Base-by-base conservation (phyloP, 2,113 vertebrate species). In the Xiphorhynchus elegans region DNA sequence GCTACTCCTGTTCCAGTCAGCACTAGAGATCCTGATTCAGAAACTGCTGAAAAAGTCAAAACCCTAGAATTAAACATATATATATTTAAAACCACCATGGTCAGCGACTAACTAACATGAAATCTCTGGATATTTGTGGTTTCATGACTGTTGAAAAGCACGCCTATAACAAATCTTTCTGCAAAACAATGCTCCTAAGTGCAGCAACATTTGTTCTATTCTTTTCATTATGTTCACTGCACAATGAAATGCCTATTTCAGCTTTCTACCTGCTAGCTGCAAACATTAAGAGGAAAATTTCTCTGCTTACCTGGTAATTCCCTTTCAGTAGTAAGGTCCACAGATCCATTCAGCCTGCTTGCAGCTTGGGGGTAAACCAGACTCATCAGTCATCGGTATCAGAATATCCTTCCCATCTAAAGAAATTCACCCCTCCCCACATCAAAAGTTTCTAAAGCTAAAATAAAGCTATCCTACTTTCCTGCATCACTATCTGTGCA, bases 301-400 rank as follows among this genome's bases (percentile, higher is more conserved):
- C 91, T 91, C 80, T 91, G 87, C 93, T 96, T 95, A 97, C 89
- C 96, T 92, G 84, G 23, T 78, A 91, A 80, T 52, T 95, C 89
- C 91, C 93, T 96, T 74, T 96, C 91, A 95, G 89, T 84, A 94
- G 86, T 81, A 93, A 95, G 56, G 76, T 89, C 93, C 96, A 95
- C 73, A 95, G 80, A 95, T 96, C 93, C 93, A 75, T 67, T 95
- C 94, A 95, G 94, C 84, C 96, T 95, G 77, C 87, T 94, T 94
- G 94, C 80, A 95, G 95, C 94, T 94, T 95, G 94, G 62, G 84
- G 84, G 94, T 73, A 95, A 97, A 96, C 87, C 91, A 95, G 56
- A 89, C 91, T 95, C 77, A 93, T 95, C 90, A 96, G 92, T 90
- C 90, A 86, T 10, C 4, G 5, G 56, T 62, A 95, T 59, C 69